Percentiles rank a stretch among this genome's conserved stretches.
Conservation (phyloP, 2,113 vertebrate species). For the Istiophorus platypterus region DNA sequence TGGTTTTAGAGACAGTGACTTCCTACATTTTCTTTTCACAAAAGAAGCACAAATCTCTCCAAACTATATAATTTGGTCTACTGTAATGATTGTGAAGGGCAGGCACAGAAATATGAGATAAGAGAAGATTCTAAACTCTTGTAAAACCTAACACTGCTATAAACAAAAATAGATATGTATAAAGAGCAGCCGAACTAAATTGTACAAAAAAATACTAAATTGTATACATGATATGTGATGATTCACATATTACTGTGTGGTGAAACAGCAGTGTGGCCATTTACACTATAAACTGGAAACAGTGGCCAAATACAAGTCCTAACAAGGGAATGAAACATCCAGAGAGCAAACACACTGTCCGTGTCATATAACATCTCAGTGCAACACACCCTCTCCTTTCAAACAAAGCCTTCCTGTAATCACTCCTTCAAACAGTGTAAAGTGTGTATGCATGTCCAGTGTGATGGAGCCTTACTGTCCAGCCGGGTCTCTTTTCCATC, state of each 20-base stretch:
- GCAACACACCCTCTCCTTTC: slow-evolving; percentile 52
- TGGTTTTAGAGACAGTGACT: not conserved
- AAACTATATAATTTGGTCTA: not conserved
- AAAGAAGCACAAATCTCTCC: not conserved
- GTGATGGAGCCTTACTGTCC: slow-evolving; percentile 86
- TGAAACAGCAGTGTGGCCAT: slow-evolving; percentile 30
- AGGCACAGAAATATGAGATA: no score
- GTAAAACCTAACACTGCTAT: no score
- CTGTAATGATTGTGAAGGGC: not conserved
- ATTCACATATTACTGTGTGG: slow-evolving; percentile 26
- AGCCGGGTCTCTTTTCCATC: slow-evolving; percentile 88
- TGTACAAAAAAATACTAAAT: not conserved
- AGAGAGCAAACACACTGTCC: slow-evolving; percentile 47
- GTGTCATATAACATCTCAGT: slow-evolving; percentile 32
- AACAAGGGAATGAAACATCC: slow-evolving; percentile 71
- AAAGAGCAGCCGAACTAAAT: not conserved
- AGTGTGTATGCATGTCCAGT: not conserved
- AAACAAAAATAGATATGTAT: not conserved
- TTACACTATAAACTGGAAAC: not conserved
- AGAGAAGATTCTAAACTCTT: not conserved
- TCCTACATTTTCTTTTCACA: not conserved
- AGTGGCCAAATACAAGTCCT: slow-evolving; percentile 65
- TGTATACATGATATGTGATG: not conserved
- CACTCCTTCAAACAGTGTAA: slow-evolving; percentile 8
- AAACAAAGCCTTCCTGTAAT: slow-evolving; percentile 17